Base-by-base conservation (phyloP, 2,797 vertebrate species). In the Enteromius viviparus region DNA sequence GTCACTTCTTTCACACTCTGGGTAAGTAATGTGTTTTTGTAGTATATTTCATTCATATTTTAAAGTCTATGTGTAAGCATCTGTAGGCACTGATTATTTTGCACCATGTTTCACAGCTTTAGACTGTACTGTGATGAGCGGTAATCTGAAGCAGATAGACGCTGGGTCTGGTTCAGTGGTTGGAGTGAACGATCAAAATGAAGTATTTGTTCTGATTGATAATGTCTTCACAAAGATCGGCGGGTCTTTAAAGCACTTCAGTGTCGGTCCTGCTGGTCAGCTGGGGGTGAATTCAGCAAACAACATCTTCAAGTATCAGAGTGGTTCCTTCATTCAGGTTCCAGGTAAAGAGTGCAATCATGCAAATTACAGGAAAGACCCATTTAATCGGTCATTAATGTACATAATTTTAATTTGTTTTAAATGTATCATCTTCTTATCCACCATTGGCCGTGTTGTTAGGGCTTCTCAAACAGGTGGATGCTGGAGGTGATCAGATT, bases 401-500 rank as follows among this genome's bases (percentile, higher is more conserved):
- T 65, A 60, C 0, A 12, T 58, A 0, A 58, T 23, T 10, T 23
- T 23, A 55, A 21, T 55, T n/a, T 11, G n/a, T 9, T 65, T 65
- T 34, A 66, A 66, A n/a, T 10, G 26, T 8, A 5, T 62, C 3
- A 11, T 4, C 1, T 40, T 37, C 37, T 66, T 37, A 3, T 51
- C 19, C 14, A 60, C 47, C 29, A 45, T 65, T 49, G 32, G 1
- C n/a, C 8, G 37, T 76, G 34, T 58, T 40, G 49, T 64, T 53
- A 90, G 89, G 85, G 45, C 0, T 1, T 6, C 7, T 92, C 75
- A 26, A 7, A 4, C 89, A 89, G 53, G 47, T 89, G 71, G 89
- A 91, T 80, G 91, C 90, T 7, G 91, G 92, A 40, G 90, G 91
- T 62, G 1, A 72, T 9, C 58, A 76, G 14, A 82, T 84, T 0